phyloP scores from a whole-genome alignment of 2,797 vertebrate genomes.

The Petrocephalus sullivani region DNA sequence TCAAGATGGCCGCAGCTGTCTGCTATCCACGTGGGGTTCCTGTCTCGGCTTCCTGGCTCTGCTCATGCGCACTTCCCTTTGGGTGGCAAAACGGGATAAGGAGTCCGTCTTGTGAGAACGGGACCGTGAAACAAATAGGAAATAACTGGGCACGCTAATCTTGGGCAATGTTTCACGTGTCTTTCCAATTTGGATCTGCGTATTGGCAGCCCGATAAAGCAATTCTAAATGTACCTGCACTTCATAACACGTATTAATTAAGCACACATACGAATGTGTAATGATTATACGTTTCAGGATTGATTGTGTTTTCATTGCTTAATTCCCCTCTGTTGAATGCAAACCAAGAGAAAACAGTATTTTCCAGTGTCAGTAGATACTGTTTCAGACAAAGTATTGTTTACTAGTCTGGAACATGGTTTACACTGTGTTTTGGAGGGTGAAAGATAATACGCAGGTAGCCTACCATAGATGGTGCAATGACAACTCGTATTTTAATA shows the following conservation, averaged over 20 bases:
- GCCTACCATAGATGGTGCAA: neutral
- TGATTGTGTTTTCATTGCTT: neutral
- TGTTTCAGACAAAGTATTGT: neutral
- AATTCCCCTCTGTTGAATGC: neutral
- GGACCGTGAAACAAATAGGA: neutral
- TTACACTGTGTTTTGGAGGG: neutral
- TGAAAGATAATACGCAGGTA: neutral
- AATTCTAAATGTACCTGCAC: neutral
- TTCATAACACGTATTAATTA: neutral
- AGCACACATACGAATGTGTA: neutral
- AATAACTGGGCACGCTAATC: neutral
- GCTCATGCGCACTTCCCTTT: neutral
- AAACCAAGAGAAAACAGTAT: neutral
- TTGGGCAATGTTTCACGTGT: neutral
- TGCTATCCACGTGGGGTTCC: neutral
- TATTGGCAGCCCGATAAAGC: neutral
- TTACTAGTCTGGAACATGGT: neutral
- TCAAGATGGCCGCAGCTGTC: neutral
- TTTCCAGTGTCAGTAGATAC: neutral
- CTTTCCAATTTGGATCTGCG: neutral
- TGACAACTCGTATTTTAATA: neutral
- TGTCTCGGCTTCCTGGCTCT: neutral
- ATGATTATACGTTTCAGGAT: neutral
- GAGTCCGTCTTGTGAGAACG: neutral
- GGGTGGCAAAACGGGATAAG: neutral